Evolutionary conservation across 2,888 invertebrate genomes (phyloP).

Genomic region (Aphodius sticticus): DNA sequence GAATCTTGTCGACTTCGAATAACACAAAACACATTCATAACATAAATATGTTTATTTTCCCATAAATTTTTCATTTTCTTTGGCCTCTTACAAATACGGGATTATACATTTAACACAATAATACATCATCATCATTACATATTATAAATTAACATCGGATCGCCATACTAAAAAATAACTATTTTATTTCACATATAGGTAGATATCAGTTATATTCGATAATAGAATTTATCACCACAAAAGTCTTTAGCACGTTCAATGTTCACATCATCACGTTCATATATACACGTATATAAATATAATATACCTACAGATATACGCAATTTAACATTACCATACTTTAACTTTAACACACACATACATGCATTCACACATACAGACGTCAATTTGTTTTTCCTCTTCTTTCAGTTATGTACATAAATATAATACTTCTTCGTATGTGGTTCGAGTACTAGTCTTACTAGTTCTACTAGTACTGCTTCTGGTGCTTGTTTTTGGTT

Average conservation of each 20-base stretch:
- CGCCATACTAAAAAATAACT: slow-evolving; percentile 12
- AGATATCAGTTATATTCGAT: slow-evolving; percentile 10
- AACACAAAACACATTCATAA: neutral
- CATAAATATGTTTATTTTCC: slow-evolving; percentile 14
- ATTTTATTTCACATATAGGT: neutral
- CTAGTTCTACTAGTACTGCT: neutral
- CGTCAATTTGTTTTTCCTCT: neutral
- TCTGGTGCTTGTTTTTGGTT: neutral
- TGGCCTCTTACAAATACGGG: slow-evolving; percentile 12
- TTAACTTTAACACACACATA: neutral
- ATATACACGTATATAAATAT: too few relatives aligned
- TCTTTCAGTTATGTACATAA: neutral
- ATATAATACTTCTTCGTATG: neutral
- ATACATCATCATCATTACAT: slow-evolving; percentile 6
- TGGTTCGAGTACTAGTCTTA: neutral
- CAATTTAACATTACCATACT: slow-evolving; percentile 7
- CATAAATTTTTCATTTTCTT: slow-evolving; percentile 16
- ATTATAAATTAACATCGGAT: slow-evolving; percentile 17
- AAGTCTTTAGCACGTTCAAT: slow-evolving; percentile 12
- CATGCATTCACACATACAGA: neutral
- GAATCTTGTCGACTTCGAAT: too few relatives aligned
- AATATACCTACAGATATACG: too few relatives aligned
- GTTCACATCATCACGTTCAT: neutral
- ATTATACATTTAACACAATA: slow-evolving; percentile 12
- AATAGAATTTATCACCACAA: slow-evolving; percentile 23